These are phyloP conservation scores for Sympetrum striolatum DNA, from an alignment of 2,888 invertebrate genomes.

Conservation along the genomic window DNA sequence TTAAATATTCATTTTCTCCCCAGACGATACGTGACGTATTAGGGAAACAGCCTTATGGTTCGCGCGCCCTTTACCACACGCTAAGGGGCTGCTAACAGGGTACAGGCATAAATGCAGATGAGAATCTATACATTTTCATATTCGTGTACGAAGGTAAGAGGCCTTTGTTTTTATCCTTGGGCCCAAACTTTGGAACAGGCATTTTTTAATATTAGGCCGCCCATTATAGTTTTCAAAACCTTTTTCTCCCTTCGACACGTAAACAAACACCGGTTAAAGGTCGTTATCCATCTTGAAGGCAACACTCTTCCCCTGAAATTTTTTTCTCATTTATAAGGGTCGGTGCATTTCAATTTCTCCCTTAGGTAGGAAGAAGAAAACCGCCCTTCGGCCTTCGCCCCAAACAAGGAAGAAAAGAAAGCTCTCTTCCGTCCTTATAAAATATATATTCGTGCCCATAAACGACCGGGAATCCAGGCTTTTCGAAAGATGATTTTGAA, in stretches of 20 bases:
- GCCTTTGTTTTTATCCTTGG: not conserved
- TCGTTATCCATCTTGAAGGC: not conserved
- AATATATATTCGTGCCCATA: not conserved
- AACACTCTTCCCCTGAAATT: not conserved
- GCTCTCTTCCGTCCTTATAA: not conserved
- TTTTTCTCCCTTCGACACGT: not conserved
- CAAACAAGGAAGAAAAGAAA: not conserved
- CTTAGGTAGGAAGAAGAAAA: not conserved
- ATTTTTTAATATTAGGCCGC: not conserved
- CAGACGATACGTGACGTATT: too few relatives aligned
- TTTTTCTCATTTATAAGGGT: not conserved
- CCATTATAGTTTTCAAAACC: not conserved
- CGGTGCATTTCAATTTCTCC: not conserved
- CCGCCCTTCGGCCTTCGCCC: not conserved
- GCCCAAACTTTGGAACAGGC: not conserved
- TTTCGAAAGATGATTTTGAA: not conserved
- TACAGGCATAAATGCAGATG: not conserved
- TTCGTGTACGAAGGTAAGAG: not conserved
- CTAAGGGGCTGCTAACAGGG: too few relatives aligned
- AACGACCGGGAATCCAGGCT: not conserved
- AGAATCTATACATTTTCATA: not conserved
- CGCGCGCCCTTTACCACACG: too few relatives aligned
- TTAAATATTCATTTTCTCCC: too few relatives aligned
- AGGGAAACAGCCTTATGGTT: too few relatives aligned
- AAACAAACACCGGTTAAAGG: not conserved